phyloP scores from a whole-genome alignment of 2,797 vertebrate species.

The Anisognathus igniventris region DNA sequence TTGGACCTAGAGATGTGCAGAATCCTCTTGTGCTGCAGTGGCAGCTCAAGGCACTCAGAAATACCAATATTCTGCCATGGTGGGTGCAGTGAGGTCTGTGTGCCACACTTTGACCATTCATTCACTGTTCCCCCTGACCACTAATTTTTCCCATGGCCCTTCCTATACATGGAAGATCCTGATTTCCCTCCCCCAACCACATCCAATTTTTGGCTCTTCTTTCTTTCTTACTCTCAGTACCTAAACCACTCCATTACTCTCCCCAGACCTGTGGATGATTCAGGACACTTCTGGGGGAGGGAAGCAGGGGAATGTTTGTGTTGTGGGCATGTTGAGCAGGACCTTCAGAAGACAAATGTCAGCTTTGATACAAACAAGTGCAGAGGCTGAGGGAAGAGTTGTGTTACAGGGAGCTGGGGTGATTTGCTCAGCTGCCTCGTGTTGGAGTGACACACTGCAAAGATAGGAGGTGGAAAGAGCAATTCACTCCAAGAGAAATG shows the following conservation, averaged over 20 bases:
- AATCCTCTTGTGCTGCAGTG: not conserved
- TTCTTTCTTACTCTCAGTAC: not conserved
- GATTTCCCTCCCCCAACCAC: not conserved
- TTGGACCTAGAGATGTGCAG: not conserved
- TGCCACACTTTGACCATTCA: not conserved
- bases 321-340: slow-evolving; percentile 1
- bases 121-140: not conserved
- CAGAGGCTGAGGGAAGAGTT: not conserved
- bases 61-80: not conserved
- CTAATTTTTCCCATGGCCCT: not conserved
- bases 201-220: not conserved
- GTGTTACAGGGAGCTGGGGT: not conserved
- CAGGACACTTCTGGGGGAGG: not conserved
- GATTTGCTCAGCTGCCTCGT: not conserved
- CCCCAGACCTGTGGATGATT: not conserved
- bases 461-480: slow-evolving; percentile 25
- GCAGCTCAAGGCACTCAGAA: not conserved
- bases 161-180: not conserved
- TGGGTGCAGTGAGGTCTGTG: not conserved
- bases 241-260: not conserved
- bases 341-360: slow-evolving; percentile 21
- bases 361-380: not conserved
- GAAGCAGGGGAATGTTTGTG: not conserved
- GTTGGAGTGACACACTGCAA: not conserved
- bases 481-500: not conserved